A percentile compares a stretch with the other conserved stretches of the same genome.
Evolutionary conservation across 2,797 vertebrate genomes (phyloP).

Genomic region (Alosa sapidissima): DNA sequence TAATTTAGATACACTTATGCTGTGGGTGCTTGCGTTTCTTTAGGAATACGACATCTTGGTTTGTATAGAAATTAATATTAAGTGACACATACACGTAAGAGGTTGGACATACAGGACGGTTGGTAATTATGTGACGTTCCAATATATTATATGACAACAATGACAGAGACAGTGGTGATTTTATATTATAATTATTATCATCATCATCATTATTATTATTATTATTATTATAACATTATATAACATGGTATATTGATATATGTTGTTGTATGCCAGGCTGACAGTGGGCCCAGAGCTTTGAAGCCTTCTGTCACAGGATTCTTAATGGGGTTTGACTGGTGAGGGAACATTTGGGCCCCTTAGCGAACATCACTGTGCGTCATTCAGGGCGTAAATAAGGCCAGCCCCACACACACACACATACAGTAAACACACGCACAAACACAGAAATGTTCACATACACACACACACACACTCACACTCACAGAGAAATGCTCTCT

Average conservation of each 20-base stretch:
- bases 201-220: too few relatives aligned
- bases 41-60: too few relatives aligned
- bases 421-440: not conserved
- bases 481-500: not conserved
- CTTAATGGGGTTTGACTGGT: not conserved
- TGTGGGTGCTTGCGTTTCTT: too few relatives aligned
- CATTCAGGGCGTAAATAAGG: not conserved
- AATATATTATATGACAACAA: too few relatives aligned
- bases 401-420: not conserved
- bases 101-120: too few relatives aligned
- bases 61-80: too few relatives aligned
- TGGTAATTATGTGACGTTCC: too few relatives aligned
- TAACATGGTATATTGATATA: not conserved
- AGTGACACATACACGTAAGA: too few relatives aligned
- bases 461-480: constrained; percentile 6
- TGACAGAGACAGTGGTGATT: too few relatives aligned
- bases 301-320: not conserved
- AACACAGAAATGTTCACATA: not conserved
- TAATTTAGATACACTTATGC: too few relatives aligned
- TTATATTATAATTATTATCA: too few relatives aligned
- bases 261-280: not conserved
- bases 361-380: not conserved
- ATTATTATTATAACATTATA: too few relatives aligned
- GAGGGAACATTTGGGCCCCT: not conserved
- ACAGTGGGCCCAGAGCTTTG: not conserved